phyloP scores from a whole-genome alignment of 1,140 invertebrate genomes.

The Calliopsis andreniformis region DNA sequence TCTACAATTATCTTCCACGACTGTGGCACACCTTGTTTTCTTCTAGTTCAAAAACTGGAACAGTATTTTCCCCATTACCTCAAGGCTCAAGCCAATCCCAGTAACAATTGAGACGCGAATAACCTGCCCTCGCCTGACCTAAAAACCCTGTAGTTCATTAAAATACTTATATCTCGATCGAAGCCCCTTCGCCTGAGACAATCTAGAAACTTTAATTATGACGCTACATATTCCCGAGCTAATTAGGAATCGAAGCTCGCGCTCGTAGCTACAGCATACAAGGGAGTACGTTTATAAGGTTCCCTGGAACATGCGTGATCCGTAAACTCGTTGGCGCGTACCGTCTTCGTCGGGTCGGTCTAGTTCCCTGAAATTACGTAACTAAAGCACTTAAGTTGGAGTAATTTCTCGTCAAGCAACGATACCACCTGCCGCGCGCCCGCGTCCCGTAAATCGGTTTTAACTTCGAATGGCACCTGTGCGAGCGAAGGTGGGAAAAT shows the following conservation, averaged over 20 bases:
- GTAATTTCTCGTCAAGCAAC: constrained; percentile 53
- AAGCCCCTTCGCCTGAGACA: too few relatives aligned
- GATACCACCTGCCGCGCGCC: constrained; percentile 33
- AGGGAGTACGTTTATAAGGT: constrained; percentile 42
- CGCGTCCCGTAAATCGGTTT: constrained; percentile 44
- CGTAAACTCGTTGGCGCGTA: constrained; percentile 36
- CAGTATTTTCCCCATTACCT: too few relatives aligned
- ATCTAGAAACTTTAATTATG: neutral
- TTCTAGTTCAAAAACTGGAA: too few relatives aligned
- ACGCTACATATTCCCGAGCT: neutral
- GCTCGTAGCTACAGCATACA: constrained; percentile 13
- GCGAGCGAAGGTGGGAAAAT: neutral
- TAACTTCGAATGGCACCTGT: constrained; percentile 24
- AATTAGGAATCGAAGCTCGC: neutral
- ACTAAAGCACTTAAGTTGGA: constrained; percentile 51
- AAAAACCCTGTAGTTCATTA: too few relatives aligned
- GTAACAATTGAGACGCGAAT: too few relatives aligned
- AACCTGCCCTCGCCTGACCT: too few relatives aligned
- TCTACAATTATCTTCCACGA: too few relatives aligned
- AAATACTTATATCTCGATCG: neutral
- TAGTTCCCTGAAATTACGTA: constrained; percentile 44
- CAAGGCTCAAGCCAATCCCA: too few relatives aligned
- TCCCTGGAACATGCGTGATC: constrained; percentile 34
- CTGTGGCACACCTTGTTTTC: too few relatives aligned
- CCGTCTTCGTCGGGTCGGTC: constrained; percentile 12